Base-by-base conservation (phyloP, 2,797 vertebrate genomes). In the Esox lucius region DNA sequence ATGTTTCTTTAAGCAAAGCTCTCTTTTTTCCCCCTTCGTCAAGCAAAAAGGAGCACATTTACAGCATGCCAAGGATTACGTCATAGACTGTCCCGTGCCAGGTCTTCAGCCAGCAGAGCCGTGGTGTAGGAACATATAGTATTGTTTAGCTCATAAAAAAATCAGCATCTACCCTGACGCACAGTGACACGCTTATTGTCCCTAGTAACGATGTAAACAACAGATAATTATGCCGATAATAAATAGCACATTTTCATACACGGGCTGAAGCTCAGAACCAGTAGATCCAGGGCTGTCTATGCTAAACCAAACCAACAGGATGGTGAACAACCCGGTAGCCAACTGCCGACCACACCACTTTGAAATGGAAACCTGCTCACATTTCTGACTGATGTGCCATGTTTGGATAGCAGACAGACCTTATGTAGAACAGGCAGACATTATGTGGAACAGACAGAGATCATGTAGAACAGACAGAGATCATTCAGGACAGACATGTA, bases 61-160 rank as follows among this genome's bases (percentile, higher is more conserved):
- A 91, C 82, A 85, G 88, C 86, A 91, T 94, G 97, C 97, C 96
- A 98, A 95, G 92, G 92, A 96, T 97, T 94, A 98, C 95, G 95
- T 98, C 96, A 98, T 91, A 91, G 89, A 91, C 87, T 71, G 82
- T 88, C 87, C 80, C 88, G 91, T 91, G 95, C 96, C 95, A 96
- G 89, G 89, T 92, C 92, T 88, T 91, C 87, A 89, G 94, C 94
- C 94, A 94, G 94, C 5, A 94, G 93, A 91, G 94, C 91, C 91
- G 90, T 92, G 93, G 90, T 88, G 94, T 92, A 96, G 91, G 94
- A 95, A 94, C 94, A 94, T 95, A 94, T 95, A 96, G 95, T 95
- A 95, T 95, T 96, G 96, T 97, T 97, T 96, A 95, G 94, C 95
- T 95, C 95, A 88, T 94, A 94, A 94, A 96, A 92, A 96, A 94